These are phyloP conservation scores for Galeopsomyia nigrocyanea DNA, from an alignment of 2,888 invertebrate genomes.

Conservation along the genomic window DNA sequence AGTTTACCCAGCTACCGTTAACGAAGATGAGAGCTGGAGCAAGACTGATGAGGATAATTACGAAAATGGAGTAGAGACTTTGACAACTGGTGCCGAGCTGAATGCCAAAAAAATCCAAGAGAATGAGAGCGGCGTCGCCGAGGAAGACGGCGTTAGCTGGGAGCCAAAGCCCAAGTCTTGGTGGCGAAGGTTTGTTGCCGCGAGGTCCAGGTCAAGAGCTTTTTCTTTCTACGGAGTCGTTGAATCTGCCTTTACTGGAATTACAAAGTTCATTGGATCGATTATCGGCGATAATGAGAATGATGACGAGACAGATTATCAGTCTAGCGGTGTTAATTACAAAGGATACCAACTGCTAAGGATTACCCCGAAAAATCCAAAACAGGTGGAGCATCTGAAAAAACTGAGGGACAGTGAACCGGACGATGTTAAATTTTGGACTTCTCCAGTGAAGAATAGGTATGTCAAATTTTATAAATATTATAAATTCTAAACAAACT, in stretches of 20 bases:
- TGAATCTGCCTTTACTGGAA: constrained; percentile 57
- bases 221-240: constrained; percentile 59
- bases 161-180: constrained; percentile 2
- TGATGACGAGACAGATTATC: constrained; percentile 56
- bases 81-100: background rate
- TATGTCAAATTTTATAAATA: constrained; percentile 35
- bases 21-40: constrained; percentile 37
- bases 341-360: constrained; percentile 73
- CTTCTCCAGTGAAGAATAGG: constrained; percentile 71
- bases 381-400: constrained; percentile 68
- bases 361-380: constrained; percentile 67
- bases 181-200: background rate
- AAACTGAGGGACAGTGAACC: constrained; percentile 69
- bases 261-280: constrained; percentile 57
- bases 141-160: constrained; percentile 16
- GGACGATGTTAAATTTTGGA: constrained; percentile 74
- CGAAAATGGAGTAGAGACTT: constrained; percentile 10
- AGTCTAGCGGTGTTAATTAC: constrained; percentile 66
- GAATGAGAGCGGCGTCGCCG: constrained; percentile 6
- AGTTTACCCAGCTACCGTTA: background rate
- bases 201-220: constrained; percentile 47
- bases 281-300: constrained; percentile 59
- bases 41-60: constrained; percentile 19
- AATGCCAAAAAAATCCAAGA: background rate
- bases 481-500: too few species aligned